phyloP scores from a whole-genome alignment of 2,113 vertebrate genomes.

The Ondatra zibethicus region DNA sequence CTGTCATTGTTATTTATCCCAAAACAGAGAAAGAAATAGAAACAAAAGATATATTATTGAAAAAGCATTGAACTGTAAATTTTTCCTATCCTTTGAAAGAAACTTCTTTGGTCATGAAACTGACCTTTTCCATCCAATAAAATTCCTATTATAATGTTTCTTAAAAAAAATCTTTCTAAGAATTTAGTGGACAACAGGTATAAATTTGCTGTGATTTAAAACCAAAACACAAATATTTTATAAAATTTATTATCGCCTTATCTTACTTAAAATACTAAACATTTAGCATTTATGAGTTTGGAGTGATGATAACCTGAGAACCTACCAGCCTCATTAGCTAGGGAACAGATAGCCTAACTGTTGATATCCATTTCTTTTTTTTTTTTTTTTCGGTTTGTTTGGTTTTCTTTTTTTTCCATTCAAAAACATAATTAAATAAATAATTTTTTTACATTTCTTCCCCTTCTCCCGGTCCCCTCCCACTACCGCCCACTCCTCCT shows the following conservation, averaged over 20 bases:
- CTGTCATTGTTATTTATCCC: constrained; percentile 24
- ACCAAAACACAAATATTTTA: neutral
- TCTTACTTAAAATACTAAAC: constrained; percentile 25
- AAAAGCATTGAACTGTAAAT: constrained; percentile 41
- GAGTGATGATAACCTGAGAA: neutral
- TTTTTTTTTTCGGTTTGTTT: no score
- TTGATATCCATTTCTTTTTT: no score
- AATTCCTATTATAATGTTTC: constrained; percentile 1
- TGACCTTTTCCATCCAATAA: constrained; percentile 29
- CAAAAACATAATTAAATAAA: no score
- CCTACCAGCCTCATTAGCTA: neutral
- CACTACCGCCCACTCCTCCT: no score
- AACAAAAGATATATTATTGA: neutral
- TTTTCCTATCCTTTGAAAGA: constrained; percentile 46
- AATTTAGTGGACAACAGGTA: neutral
- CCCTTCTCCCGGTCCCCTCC: no score
- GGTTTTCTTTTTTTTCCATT: no score
- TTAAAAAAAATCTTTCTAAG: constrained; percentile 32
- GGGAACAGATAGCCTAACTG: neutral
- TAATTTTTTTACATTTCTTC: no score
- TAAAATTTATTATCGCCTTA: constrained; percentile 53
- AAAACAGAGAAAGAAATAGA: constrained; percentile 62
- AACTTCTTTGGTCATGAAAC: neutral
- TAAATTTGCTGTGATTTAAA: constrained; percentile 45
- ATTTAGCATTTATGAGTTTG: constrained; percentile 32